phyloP scores from a whole-genome alignment of 2,888 invertebrate genomes.

The Epinotia nisella region DNA sequence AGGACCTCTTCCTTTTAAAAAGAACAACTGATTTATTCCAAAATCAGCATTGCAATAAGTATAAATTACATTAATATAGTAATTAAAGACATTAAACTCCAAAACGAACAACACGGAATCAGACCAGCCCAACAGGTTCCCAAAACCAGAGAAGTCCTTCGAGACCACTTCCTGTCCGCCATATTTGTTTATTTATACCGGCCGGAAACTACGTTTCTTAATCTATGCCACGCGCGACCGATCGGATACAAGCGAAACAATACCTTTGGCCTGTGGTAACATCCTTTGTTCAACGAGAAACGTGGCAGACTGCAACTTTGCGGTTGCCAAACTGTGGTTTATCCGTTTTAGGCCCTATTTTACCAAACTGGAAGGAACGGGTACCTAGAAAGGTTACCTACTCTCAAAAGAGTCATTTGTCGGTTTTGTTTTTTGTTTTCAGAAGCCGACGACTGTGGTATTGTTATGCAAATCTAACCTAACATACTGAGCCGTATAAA shows the following conservation, averaged over 20 bases:
- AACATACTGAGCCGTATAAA: too few relatives aligned
- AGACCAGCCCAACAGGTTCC: conserved; percentile 20
- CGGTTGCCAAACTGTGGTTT: not conserved
- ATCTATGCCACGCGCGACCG: conserved; percentile 70
- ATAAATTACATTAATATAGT: not conserved
- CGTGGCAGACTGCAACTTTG: not conserved
- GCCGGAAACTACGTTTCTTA: conserved; percentile 75
- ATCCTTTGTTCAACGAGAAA: conserved; percentile 60
- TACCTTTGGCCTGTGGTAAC: conserved; percentile 63
- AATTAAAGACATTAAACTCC: not conserved
- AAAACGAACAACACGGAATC: not conserved
- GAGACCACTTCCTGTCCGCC: conserved; percentile 71
- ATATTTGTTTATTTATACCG: conserved; percentile 73
- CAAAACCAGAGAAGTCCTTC: conserved; percentile 55
- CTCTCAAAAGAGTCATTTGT: too few relatives aligned
- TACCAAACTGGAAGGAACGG: not conserved
- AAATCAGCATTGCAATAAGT: too few relatives aligned
- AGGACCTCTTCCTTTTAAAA: too few relatives aligned
- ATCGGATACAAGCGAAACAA: conserved; percentile 53
- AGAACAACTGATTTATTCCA: too few relatives aligned
- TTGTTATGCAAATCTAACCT: not conserved
- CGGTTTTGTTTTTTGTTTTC: too few relatives aligned
- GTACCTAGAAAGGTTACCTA: not conserved
- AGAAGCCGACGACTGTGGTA: too few relatives aligned
- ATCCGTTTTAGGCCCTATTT: not conserved